A percentile compares a stretch with the other conserved stretches of the same genome.
phyloP scores from a whole-genome alignment of 2,113 vertebrate species.

The Salvelinus sp. region DNA sequence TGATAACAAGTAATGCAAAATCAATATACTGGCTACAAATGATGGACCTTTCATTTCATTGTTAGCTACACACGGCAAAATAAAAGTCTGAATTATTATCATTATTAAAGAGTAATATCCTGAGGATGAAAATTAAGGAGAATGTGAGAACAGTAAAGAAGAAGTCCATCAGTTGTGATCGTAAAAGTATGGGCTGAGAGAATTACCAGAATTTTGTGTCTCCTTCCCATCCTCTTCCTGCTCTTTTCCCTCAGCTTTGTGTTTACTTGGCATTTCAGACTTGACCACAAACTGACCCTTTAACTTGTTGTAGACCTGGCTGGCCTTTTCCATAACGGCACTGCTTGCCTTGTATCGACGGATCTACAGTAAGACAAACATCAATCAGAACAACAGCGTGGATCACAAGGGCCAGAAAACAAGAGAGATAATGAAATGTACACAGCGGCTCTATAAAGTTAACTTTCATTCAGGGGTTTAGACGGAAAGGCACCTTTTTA shows the following conservation, averaged over 20 bases:
- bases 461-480: neutral
- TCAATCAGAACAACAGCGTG: neutral
- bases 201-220: constrained; percentile 63
- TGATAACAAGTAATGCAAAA: constrained; percentile 31
- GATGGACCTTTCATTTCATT: too few relatives aligned
- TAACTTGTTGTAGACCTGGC: constrained; percentile 89
- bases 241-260: constrained; percentile 69
- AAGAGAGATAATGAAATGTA: neutral
- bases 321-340: constrained; percentile 94
- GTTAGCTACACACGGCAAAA: neutral
- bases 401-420: neutral
- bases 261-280: constrained; percentile 77
- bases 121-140: neutral
- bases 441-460: neutral
- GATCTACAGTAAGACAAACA: constrained; percentile 73
- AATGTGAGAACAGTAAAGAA: neutral
- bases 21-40: neutral
- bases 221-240: constrained; percentile 72
- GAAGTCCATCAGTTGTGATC: neutral
- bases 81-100: neutral
- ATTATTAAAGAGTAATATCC: neutral
- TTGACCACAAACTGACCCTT: constrained; percentile 92
- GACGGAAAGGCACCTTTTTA: constrained; percentile 81
- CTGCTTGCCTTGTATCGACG: constrained; percentile 94
- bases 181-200: neutral